These are phyloP conservation scores for Calameuta idolon DNA, from an alignment of 2,888 invertebrate genomes.

Conservation along the genomic window DNA sequence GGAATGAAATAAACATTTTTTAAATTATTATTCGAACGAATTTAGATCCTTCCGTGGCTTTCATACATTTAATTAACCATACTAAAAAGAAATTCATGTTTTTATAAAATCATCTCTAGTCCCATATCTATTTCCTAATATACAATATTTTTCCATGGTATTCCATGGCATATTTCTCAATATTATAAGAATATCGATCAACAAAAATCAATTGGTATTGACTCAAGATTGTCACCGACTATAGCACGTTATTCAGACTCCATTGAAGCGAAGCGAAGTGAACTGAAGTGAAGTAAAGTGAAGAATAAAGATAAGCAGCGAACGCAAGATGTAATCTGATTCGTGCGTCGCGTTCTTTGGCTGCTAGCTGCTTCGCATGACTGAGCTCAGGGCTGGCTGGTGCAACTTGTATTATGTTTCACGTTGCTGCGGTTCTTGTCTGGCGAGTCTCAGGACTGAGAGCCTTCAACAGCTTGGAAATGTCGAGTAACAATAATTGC, in stretches of 20 bases:
- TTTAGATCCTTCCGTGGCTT: not conserved
- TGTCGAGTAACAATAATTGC: slow-evolving; percentile 21
- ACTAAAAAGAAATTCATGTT: not conserved
- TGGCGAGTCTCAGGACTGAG: slow-evolving; percentile 43
- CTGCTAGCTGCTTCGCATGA: slow-evolving; percentile 61
- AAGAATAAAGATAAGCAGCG: slow-evolving; percentile 64
- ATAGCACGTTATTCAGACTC: slow-evolving; percentile 19
- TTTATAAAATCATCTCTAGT: not conserved
- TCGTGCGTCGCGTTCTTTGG: slow-evolving; percentile 63
- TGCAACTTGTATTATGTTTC: slow-evolving; percentile 67
- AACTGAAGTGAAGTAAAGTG: slow-evolving; percentile 56
- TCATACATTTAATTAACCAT: not conserved
- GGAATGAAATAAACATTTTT: slow-evolving; percentile 50
- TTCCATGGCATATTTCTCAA: not conserved
- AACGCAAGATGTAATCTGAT: slow-evolving; percentile 66
- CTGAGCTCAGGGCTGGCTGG: slow-evolving; percentile 59
- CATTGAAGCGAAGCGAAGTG: slow-evolving; percentile 59
- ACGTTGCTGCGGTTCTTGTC: slow-evolving; percentile 64
- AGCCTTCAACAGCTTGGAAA: slow-evolving; percentile 40
- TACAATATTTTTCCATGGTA: too few relatives aligned
- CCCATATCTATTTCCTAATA: too few relatives aligned
- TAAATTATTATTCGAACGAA: slow-evolving; percentile 14
- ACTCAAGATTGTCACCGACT: not conserved
- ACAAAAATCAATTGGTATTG: not conserved
- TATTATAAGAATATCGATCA: not conserved